Base-by-base conservation (phyloP, 1,140 invertebrate genomes). In the Rhopalosiphum padi region DNA sequence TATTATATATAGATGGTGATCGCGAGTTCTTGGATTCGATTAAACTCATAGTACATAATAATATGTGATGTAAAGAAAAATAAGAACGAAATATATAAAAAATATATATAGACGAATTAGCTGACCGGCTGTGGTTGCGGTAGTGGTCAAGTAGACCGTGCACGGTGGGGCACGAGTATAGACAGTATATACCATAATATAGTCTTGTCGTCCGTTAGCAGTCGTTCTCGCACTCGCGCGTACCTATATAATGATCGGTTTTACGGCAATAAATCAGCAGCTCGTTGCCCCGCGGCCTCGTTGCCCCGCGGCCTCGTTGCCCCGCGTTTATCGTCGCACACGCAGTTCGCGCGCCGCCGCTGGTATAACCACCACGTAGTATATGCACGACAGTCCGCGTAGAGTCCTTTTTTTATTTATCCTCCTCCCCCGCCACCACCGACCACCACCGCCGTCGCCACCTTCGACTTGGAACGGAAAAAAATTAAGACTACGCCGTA, bases 241-340 rank as follows among this genome's bases (percentile, higher is more conserved):
- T 87, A 77, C n/a, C 60, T n/a, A 87, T 46, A 48, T 91, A 91
- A 91, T 46, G 90, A 91, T 91, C 90, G 60, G 90, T 77, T 91
- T 82, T 68, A 77, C 90, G 90, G 90, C 55, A 41, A 91, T 91
- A 91, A 91, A 91, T 91, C 90, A 91, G 60, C 90, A 77, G 90
- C 53, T 46, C 90, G 30, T 91, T 91, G 90, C 90, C 90, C 41
- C 35, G 90, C 53, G 90, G 90, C 60, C 37, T 30, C 85, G 41
- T 41, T 41, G 41, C 41, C 41, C 41, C 41, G 41, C 41, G 41
- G n/a, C 60, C 37, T 30, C 85, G 41, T 41, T 41, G 41, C 41
- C 41, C 41, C 41, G 41, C 41, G 41, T 41, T 41, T 41, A 41
- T 41, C 41, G 43, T 86, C 85, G 85, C 85, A 85, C 37, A 41